Conservation (phyloP, 2,113 vertebrate species). For the human region DNA sequence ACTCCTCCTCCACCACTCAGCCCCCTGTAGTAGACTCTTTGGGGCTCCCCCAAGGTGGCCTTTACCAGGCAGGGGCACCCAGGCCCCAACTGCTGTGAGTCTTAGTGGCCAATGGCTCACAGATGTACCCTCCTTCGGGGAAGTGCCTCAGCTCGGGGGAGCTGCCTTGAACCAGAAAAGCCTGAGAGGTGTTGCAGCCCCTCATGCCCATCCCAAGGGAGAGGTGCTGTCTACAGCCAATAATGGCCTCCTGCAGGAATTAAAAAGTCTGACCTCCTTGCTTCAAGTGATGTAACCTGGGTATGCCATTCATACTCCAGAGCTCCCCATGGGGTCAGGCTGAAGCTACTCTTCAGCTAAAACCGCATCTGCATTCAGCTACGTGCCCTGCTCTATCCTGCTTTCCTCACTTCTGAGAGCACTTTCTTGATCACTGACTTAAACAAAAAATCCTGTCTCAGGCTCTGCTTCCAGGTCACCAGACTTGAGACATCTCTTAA, state of each 20-base stretch:
- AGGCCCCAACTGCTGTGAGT: neutral
- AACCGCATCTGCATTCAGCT: neutral
- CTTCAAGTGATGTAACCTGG: neutral
- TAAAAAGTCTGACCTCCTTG: neutral
- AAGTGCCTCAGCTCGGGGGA: neutral
- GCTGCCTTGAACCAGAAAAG: neutral
- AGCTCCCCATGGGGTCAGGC: neutral
- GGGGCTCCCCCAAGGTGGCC: neutral
- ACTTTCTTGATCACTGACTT: neutral
- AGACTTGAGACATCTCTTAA: neutral
- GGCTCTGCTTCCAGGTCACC: neutral
- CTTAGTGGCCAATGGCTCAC: neutral
- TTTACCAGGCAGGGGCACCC: neutral
- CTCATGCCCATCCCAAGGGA: neutral
- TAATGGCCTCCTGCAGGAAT: no score
- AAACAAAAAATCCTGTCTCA: neutral
- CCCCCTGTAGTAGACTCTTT: neutral
- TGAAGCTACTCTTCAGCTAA: neutral
- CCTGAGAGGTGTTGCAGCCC: neutral
- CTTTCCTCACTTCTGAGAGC: neutral
- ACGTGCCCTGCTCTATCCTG: neutral
- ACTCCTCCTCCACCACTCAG: neutral
- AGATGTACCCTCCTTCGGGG: neutral
- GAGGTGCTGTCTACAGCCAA: neutral
- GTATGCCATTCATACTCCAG: accelerated